Evolutionary conservation across 1,140 invertebrate species (phyloP).

Genomic region (Tetramorium alpestre): DNA sequence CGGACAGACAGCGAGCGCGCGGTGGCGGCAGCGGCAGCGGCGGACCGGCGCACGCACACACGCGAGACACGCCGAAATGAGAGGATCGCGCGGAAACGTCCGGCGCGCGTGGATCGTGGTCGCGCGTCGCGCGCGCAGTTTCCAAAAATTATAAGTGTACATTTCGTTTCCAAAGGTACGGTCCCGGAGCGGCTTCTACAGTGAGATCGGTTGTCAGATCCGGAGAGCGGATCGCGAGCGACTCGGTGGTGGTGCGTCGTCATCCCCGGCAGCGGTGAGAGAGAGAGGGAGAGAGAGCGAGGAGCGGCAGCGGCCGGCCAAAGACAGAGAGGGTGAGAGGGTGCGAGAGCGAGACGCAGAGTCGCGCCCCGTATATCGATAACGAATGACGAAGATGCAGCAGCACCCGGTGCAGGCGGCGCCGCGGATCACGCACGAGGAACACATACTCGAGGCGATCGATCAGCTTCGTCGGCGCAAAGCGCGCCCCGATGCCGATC

Average conservation of each 20-base stretch:
- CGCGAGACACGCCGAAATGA: slow-evolving; percentile 10
- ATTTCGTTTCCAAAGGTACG: background rate
- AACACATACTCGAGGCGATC: slow-evolving; percentile 93
- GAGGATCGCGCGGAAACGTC: slow-evolving; percentile 15
- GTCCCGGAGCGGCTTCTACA: too few relatives aligned
- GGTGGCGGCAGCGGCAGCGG: background rate
- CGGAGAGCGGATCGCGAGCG: background rate
- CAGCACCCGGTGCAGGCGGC: slow-evolving; percentile 81
- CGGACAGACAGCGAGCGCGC: background rate
- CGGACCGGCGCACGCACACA: slow-evolving; percentile 7
- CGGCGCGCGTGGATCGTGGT: slow-evolving; percentile 8
- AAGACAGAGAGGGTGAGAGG: background rate
- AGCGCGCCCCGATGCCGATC: slow-evolving; percentile 92
- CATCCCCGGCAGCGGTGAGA: background rate
- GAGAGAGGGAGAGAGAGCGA: background rate
- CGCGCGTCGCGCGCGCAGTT: background rate
- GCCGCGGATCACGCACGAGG: slow-evolving; percentile 87
- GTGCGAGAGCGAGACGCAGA: background rate
- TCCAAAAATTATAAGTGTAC: background rate
- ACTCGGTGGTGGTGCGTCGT: background rate
- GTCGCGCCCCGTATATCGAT: slow-evolving; percentile 24
- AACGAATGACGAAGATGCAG: slow-evolving; percentile 75
- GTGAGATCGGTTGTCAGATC: too few relatives aligned
- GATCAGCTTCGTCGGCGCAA: slow-evolving; percentile 93
- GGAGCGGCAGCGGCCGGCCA: background rate